Evolutionary conservation across 2,797 vertebrate genomes (phyloP).

Genomic region (Gallinago nigripennis): DNA sequence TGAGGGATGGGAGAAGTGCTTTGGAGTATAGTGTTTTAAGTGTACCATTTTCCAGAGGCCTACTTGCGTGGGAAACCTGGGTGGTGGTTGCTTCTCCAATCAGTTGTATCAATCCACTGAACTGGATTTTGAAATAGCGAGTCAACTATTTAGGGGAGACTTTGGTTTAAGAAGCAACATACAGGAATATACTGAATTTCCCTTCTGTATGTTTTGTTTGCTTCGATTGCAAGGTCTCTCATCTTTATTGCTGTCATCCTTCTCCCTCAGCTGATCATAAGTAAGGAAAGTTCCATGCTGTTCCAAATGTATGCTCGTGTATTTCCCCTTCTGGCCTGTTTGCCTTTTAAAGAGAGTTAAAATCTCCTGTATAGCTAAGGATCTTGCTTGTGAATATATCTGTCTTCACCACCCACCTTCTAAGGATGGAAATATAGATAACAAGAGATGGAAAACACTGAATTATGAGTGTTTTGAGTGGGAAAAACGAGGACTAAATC

Average conservation of each 20-base stretch:
- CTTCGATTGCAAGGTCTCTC: not conserved
- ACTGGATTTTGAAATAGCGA: not conserved
- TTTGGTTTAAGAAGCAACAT: not conserved
- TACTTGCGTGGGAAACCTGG: not conserved
- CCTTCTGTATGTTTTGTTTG: not conserved
- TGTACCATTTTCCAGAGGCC: not conserved
- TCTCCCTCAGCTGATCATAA: not conserved
- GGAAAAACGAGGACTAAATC: not conserved
- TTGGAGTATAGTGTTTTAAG: not conserved
- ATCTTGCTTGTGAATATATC: not conserved
- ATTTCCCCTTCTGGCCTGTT: not conserved
- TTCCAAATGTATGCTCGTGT: not conserved
- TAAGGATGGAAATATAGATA: not conserved
- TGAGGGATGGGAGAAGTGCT: not conserved
- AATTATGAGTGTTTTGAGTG: not conserved
- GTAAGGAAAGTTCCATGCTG: not conserved
- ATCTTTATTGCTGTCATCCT: not conserved
- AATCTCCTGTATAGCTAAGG: not conserved
- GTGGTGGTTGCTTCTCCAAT: not conserved
- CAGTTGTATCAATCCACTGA: not conserved
- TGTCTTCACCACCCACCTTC: not conserved
- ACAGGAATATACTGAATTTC: not conserved
- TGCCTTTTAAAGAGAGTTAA: not conserved
- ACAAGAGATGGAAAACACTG: not conserved
- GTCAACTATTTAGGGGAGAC: not conserved